These are phyloP conservation scores for Apogon hyalosoma DNA, from an alignment of 2,797 vertebrate species.

Conservation along the genomic window DNA sequence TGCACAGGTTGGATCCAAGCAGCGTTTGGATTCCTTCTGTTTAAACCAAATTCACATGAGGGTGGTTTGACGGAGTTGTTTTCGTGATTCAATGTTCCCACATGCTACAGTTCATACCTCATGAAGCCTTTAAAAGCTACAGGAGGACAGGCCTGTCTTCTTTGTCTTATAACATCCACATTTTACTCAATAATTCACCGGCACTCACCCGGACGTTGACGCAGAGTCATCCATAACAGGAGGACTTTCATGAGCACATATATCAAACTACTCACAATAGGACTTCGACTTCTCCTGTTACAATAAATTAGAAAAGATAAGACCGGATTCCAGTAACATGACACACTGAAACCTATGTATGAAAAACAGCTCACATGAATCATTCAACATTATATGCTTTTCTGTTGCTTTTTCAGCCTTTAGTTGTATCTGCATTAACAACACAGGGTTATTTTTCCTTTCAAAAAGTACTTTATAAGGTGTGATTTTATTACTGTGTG, in stretches of 20 bases:
- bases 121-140: conserved; percentile 5
- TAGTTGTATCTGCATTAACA: too few species aligned
- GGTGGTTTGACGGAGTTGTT: conserved; percentile 27
- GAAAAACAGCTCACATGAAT: too few species aligned
- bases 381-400: too few species aligned
- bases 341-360: too few species aligned
- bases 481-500: too few species aligned
- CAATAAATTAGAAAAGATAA: background rate
- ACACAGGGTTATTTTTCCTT: too few species aligned
- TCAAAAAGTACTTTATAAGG: too few species aligned
- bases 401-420: too few species aligned
- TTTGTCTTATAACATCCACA: too few species aligned
- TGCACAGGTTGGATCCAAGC: conserved; percentile 8
- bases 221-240: background rate
- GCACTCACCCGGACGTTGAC: background rate
- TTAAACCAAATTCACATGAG: conserved; percentile 15
- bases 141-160: background rate
- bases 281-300: background rate
- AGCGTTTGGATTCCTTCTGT: conserved; percentile 4
- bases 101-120: background rate
- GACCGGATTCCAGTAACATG: background rate
- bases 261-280: conserved; percentile 7
- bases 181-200: conserved; percentile 5
- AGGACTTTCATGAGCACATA: background rate
- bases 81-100: conserved; percentile 25